Evolutionary conservation across 1,140 invertebrate species (phyloP), one percentile per base, ranked within the genome.

Genomic region (Acromyrmex charruanus): DNA sequence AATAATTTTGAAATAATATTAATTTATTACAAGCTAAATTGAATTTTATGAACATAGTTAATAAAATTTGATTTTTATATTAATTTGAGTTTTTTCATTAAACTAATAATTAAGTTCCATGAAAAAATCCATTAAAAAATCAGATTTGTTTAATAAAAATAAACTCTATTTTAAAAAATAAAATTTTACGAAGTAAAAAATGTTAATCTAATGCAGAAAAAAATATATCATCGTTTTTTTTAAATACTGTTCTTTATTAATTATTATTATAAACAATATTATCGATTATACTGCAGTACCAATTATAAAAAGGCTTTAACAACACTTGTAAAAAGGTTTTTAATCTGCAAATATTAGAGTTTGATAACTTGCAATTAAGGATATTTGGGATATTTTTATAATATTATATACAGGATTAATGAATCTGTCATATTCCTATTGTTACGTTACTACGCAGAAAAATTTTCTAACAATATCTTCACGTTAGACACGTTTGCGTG

Each of bases 311-410:
- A 66, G 31, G 3, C 16, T 66, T 65, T n/a, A 39, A 77, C 31
- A 65, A 63, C 21, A 7, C 18, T 65, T 35, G 35, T n/a, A n/a
- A 39, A 18, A 44, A 79, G 71, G 21, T 1, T n/a, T 58, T 58
- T 44, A 72, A 44, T 28, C 35, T 9, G 7, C 18, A 39, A 68
- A 44, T 55, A 69, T 71, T 71, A 71, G 3, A 68, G 21, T 69
- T 28, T 35, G 18, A 58, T 25, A 44, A 31, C 21, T 71, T 51
- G 16, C 63, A 58, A 71, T 81, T 81, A 81, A 44, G 21, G 21
- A 81, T 10, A 21, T 21, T 21, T 0, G 16, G 2, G 1, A 51
- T 44, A 31, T 58, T 49, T 31, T 66, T 39, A 55, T 18, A 0
- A 6, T 2, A 35, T 31, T 25, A 51, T 35, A 25, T 66, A 66